phyloP scores from a whole-genome alignment of 2,888 invertebrate genomes.

The Drosophila planitibia region DNA sequence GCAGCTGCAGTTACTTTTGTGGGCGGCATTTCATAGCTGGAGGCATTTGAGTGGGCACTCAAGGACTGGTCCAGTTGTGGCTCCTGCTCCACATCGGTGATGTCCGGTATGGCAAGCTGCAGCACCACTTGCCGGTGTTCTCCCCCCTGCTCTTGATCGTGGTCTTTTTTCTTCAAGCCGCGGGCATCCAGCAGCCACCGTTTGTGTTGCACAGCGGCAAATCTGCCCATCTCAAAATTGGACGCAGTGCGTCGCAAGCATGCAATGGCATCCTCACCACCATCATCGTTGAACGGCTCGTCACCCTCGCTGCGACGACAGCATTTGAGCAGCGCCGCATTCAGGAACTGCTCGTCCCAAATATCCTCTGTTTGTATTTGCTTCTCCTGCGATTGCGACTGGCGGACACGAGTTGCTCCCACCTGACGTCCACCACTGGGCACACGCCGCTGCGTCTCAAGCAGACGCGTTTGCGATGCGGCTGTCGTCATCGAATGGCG shows the following conservation, averaged over 20 bases:
- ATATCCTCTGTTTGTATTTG: conserved; percentile 66
- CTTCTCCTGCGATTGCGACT: conserved; percentile 46
- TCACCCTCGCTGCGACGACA: conserved; percentile 54
- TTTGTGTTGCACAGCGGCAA: conserved; percentile 29
- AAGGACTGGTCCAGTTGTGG: conserved; percentile 45
- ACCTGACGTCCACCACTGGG: conserved; percentile 9
- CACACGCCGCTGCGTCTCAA: conserved; percentile 28
- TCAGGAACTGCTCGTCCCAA: conserved; percentile 59
- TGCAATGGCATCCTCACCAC: not conserved
- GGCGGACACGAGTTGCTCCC: not conserved
- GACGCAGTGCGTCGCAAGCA: conserved; percentile 44
- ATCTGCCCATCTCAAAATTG: conserved; percentile 59
- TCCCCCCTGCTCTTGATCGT: conserved; percentile 1
- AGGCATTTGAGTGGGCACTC: conserved; percentile 44
- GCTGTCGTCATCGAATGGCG: conserved; percentile 45
- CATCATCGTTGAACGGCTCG: conserved; percentile 22
- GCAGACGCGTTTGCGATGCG: conserved; percentile 36
- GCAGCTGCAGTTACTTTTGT: not conserved
- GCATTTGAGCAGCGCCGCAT: conserved; percentile 58
- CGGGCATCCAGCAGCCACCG: conserved; percentile 13
- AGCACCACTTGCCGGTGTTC: conserved; percentile 7
- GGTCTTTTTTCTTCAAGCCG: conserved; percentile 13
- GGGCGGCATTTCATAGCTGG: conserved; percentile 4
- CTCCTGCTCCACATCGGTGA: conserved; percentile 59
- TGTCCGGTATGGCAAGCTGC: conserved; percentile 60